Conservation (phyloP, 2,888 invertebrate genomes). For the Dascillus cervinus region DNA sequence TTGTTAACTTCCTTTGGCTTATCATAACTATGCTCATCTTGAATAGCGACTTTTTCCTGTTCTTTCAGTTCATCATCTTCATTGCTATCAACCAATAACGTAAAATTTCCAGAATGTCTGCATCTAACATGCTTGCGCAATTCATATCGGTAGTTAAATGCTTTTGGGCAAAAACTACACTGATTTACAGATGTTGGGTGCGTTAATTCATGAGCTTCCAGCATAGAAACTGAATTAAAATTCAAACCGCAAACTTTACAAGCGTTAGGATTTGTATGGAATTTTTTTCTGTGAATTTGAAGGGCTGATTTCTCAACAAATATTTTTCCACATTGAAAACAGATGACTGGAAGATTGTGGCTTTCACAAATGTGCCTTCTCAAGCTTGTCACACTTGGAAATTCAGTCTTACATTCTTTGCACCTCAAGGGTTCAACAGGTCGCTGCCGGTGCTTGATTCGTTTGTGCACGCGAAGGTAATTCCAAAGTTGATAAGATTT, state of each 20-base stretch:
- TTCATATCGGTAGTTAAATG: conserved; percentile 2
- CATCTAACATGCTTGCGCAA: conserved; percentile 3
- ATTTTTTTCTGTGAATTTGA: conserved; percentile 3
- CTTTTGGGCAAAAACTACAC: conserved; percentile 5
- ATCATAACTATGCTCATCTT: neutral
- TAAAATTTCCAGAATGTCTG: conserved; percentile 6
- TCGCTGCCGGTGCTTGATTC: too few species aligned
- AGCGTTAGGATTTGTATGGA: neutral
- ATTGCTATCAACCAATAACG: conserved; percentile 1
- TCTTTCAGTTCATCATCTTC: neutral
- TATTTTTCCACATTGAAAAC: conserved; percentile 5
- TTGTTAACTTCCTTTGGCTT: too few species aligned
- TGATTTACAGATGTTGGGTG: neutral
- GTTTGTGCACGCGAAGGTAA: too few species aligned
- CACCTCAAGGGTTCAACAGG: too few species aligned
- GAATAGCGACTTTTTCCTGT: neutral
- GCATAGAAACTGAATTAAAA: neutral
- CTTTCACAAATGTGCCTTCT: conserved; percentile 1
- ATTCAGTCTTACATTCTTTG: too few species aligned
- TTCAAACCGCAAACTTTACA: conserved; percentile 5
- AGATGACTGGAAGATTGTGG: conserved; percentile 4
- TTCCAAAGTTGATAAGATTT: too few species aligned
- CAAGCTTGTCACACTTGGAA: too few species aligned
- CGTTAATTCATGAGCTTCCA: neutral
- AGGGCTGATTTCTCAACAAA: conserved; percentile 1